A percentile compares a stretch with the other conserved stretches of the same genome.
Conservation (phyloP, 2,797 vertebrate genomes). For the Myotis vivesi region DNA sequence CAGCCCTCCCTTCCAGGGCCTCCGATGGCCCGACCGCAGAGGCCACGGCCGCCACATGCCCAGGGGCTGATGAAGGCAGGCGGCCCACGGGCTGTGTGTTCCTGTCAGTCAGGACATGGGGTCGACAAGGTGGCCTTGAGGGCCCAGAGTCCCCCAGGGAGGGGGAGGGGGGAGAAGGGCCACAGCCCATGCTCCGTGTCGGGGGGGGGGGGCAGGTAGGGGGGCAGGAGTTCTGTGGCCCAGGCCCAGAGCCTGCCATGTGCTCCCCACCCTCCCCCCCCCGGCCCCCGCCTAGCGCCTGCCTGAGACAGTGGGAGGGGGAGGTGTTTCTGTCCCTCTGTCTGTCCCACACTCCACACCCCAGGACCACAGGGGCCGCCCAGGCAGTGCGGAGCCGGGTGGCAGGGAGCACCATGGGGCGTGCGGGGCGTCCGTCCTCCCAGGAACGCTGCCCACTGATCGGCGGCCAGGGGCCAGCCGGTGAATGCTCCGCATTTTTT, state of each 20-base stretch:
- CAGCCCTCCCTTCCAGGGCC: accelerated
- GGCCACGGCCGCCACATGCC: neutral
- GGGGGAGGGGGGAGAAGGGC: too few species aligned
- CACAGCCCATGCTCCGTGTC: accelerated
- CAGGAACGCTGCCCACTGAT: slow-evolving; percentile 71
- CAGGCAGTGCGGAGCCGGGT: neutral
- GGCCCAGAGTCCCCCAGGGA: neutral
- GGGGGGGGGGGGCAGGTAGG: neutral
- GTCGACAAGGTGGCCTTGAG: neutral
- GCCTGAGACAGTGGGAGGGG: neutral
- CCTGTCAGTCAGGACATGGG: neutral
- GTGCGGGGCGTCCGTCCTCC: slow-evolving; percentile 19
- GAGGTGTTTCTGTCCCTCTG: neutral
- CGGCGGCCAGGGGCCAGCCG: slow-evolving; percentile 72
- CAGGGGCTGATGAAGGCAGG: neutral
- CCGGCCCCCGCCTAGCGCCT: neutral
- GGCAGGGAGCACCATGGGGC: neutral
- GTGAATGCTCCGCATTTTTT: slow-evolving; percentile 81
- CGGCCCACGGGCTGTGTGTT: too few species aligned
- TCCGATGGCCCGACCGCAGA: accelerated
- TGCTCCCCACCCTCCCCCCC: too few species aligned
- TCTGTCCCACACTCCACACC: too few species aligned
- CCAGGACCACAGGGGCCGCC: neutral
- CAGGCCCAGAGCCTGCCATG: neutral
- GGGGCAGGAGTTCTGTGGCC: too few species aligned